Evolutionary conservation across 2,888 invertebrate genomes (phyloP).

Genomic region (Cotesia congregata): DNA sequence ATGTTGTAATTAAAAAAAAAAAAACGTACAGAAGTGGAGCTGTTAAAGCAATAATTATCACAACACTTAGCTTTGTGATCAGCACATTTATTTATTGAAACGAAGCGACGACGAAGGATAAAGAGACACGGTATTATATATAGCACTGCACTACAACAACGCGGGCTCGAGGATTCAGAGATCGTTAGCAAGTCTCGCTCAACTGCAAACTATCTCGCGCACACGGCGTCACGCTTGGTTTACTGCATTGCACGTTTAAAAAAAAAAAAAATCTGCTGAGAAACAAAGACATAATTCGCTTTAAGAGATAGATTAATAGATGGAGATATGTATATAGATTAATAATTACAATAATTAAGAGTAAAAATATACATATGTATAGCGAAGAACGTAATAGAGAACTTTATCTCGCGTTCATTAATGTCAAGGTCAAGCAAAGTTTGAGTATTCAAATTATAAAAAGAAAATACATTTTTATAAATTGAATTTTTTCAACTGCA

Average conservation of each 20-base stretch:
- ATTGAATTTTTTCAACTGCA: no score
- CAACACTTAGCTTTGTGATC: not conserved
- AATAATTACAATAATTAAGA: not conserved
- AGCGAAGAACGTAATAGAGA: no score
- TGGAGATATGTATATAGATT: not conserved
- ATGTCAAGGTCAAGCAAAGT: no score
- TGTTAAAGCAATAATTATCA: not conserved
- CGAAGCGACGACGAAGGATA: not conserved
- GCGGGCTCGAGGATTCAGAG: slow-evolving; percentile 1
- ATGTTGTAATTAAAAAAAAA: not conserved
- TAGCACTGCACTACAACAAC: not conserved
- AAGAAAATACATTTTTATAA: no score
- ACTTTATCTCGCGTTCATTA: no score
- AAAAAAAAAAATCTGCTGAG: not conserved
- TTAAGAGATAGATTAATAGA: not conserved
- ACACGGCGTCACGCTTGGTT: not conserved
- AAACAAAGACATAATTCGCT: not conserved
- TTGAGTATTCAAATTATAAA: no score
- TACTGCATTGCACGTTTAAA: not conserved
- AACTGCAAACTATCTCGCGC: not conserved
- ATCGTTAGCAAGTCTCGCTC: not conserved
- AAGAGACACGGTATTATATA: not conserved
- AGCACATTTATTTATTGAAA: not conserved
- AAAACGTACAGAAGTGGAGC: not conserved
- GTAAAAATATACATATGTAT: not conserved